Conservation (phyloP, 2,113 vertebrate species). For the Ceyx melanurus region DNA sequence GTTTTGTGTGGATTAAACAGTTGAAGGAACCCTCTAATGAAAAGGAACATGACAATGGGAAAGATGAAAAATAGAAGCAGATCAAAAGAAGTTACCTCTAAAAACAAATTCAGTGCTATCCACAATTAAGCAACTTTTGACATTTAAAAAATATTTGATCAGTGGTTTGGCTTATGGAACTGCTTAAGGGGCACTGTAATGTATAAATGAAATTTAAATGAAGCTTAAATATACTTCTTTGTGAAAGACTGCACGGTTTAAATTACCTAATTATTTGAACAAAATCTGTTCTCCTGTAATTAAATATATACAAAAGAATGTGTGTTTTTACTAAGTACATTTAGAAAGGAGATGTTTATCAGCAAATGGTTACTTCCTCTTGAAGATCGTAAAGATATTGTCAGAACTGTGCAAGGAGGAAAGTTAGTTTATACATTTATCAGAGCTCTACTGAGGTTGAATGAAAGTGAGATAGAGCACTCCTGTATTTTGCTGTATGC, state of each 20-base stretch:
- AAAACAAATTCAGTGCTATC: slow-evolving; percentile 61
- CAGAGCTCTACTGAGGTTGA: background rate
- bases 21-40: slow-evolving; percentile 18
- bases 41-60: slow-evolving; percentile 15
- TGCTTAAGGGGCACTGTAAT: slow-evolving; percentile 66
- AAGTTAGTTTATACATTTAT: background rate
- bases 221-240: slow-evolving; percentile 77
- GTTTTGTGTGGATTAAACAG: slow-evolving; percentile 11
- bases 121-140: slow-evolving; percentile 70
- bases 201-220: slow-evolving; percentile 78
- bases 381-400: slow-evolving; percentile 20
- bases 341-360: slow-evolving; percentile 57
- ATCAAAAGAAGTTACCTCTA: slow-evolving; percentile 61
- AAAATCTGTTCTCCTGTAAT: slow-evolving; percentile 77
- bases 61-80: slow-evolving; percentile 10
- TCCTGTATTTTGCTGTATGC: background rate
- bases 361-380: slow-evolving; percentile 39
- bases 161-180: slow-evolving; percentile 74
- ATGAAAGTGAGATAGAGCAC: background rate
- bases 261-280: slow-evolving; percentile 78
- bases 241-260: slow-evolving; percentile 67
- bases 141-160: slow-evolving; percentile 78
- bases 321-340: slow-evolving; percentile 39
- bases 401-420: background rate
- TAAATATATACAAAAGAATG: slow-evolving; percentile 63